Base-by-base conservation (phyloP, 2,888 invertebrate genomes). In the Phyto melanocephala region DNA sequence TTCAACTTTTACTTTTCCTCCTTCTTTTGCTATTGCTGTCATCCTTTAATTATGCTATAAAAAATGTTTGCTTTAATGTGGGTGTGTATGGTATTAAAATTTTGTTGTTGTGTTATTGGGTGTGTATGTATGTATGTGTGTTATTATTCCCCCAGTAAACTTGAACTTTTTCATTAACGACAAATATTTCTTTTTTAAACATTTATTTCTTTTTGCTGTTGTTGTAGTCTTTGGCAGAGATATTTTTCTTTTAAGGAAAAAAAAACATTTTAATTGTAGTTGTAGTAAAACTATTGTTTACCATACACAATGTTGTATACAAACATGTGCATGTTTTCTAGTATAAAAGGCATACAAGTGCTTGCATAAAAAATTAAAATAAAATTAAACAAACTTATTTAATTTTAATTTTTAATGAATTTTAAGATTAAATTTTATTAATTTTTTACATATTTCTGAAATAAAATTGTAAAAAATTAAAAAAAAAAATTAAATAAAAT, bases 91-190 rank as follows among this genome's bases (percentile, higher is more conserved):
- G 1, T 47, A 47, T 52, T 52, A n/a, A 13, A 13, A 13, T 13
- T 52, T 4, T 15, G 15, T 42, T 11, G 11, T 7, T 33, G 17
- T 63, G 17, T 24, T 63, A 20, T 35, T 13, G 45, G 33, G 33
- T 7, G 52, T 37, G 67, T 24, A 35, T 52, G 35, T 52, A 24
- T 17, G 6, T 20, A 47, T 47, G 15, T 28, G 28, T 28, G 6
- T 28, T 5, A 5, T 28, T 67, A 40, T 60, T 35, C 50, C 47
- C 47, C 24, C 8, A 37, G 28, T 72, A 72, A 72, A 72, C 60
- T 72, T 72, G 71, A 72, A 62, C 50, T 72, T 62, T 72, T 72
- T 72, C 71, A 72, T 62, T 72, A 60, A 60, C 37, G 50, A 60
- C 50, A 50, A 50, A 72, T 62, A 40, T 54, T 54, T 40, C 28